Base-by-base conservation (phyloP, 1,140 invertebrate genomes). In the Lethrus apterus region DNA sequence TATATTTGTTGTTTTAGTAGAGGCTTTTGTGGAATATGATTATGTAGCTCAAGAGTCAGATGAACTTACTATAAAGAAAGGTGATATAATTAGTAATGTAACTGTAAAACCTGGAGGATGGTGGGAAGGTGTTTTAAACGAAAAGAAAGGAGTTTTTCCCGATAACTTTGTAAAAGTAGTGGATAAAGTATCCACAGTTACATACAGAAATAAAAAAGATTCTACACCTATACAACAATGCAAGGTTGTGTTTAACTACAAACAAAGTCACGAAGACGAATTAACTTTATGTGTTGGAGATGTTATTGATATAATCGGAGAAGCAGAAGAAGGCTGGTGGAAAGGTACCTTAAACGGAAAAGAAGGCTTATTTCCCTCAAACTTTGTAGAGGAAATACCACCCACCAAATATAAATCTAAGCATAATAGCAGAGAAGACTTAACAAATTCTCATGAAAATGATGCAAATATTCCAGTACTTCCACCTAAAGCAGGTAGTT, bases 91-190 rank as follows among this genome's bases (percentile, higher is more conserved):
- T 50, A 85, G 81, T 49, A 79, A 83, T 52, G 85, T 91, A 32
- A 80, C 86, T 51, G 79, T 83, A 40, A 83, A 91, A 60, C 77
- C 85, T 34, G 93, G 87, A 20, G 94, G 94, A 43, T 98, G 95
- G 95, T 98, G 90, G 89, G 84, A 94, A 70, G 95, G 95, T 3
- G 89, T 84, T n/a, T 69, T 97, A 14, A 70, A 70, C 17, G 88
- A 89, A 33, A 80, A 85, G 58, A 82, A 83, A 44, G 95, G 95
- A 57, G 89, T 97, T 84, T 99, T 99, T 72, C 95, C 95, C 8
- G 91, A 94, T 67, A 96, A 95, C 71, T 98, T 94, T 75, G 93
- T 96, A 3, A 86, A 84, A 63, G 73, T 89, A 51, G 48, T 79
- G 23, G 56, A 54, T 26, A 53, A 59, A 46, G 43, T 45, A 10